These are phyloP conservation scores for Ochotona princeps DNA, from an alignment of 2,113 vertebrate species.

Conservation along the genomic window DNA sequence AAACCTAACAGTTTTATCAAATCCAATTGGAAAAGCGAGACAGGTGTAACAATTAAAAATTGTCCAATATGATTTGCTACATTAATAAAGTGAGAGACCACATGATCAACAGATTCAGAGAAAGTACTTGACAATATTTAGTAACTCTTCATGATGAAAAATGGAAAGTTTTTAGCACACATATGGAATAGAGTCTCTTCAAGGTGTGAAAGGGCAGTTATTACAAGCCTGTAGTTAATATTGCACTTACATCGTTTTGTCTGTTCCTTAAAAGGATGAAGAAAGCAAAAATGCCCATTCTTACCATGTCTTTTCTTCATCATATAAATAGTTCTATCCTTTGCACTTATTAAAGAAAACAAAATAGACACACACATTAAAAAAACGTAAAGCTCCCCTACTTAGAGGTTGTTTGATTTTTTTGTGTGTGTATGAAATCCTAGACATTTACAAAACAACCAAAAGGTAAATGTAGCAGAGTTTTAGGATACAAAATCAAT, in stretches of 20 bases:
- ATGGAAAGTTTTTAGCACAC: not conserved
- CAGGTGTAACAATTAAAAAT: not conserved
- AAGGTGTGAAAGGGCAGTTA: not conserved
- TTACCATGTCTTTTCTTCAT: not conserved
- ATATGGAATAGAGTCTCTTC: not conserved
- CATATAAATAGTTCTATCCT: not conserved
- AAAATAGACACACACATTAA: not conserved
- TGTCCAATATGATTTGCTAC: not conserved
- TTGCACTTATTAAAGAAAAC: not conserved
- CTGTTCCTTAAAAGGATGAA: not conserved
- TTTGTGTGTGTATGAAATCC: not conserved
- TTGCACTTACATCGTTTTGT: not conserved
- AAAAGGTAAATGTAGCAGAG: too few relatives aligned
- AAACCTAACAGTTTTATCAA: conserved; percentile 13
- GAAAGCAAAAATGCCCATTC: not conserved
- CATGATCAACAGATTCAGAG: not conserved
- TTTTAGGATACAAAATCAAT: too few relatives aligned
- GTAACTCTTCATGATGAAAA: not conserved
- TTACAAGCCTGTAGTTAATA: not conserved
- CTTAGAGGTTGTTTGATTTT: not conserved
- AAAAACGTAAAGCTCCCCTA: not conserved
- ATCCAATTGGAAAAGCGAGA: not conserved
- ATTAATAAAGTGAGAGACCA: not conserved
- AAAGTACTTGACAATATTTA: not conserved
- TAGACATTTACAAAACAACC: not conserved